These are phyloP conservation scores for Clarias macrocephalus DNA, from an alignment of 2,113 vertebrate genomes.

Conservation along the genomic window DNA sequence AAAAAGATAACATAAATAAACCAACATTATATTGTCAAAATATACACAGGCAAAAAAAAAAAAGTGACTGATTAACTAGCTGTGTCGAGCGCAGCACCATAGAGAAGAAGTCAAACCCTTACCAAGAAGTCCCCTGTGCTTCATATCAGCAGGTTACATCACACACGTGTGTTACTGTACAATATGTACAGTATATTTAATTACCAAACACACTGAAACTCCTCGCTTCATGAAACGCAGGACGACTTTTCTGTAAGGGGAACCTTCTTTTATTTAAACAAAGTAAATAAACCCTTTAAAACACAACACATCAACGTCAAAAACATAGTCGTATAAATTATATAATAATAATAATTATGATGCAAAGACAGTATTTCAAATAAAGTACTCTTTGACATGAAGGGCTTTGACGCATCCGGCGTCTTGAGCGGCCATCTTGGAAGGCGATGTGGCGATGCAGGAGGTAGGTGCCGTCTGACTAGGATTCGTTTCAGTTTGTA, in stretches of 20 bases:
- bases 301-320: slow-evolving; percentile 69
- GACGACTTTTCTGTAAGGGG: not conserved
- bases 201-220: not conserved
- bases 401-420: slow-evolving; percentile 90
- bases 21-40: slow-evolving; percentile 79
- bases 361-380: slow-evolving; percentile 78
- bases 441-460: slow-evolving; percentile 72
- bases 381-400: slow-evolving; percentile 71
- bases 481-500: slow-evolving; percentile 72
- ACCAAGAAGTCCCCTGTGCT: slow-evolving; percentile 48
- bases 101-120: slow-evolving; percentile 66
- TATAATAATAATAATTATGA: slow-evolving; percentile 57
- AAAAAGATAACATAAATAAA: slow-evolving; percentile 76
- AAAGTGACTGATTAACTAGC: slow-evolving; percentile 63
- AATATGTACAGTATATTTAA: not conserved
- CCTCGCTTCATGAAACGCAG: slow-evolving; percentile 15
- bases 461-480: slow-evolving; percentile 91
- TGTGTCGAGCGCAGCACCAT: slow-evolving; percentile 73
- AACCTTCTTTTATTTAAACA: slow-evolving; percentile 60
- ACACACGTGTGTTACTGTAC: not conserved
- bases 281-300: slow-evolving; percentile 67
- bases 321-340: slow-evolving; percentile 93
- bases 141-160: not conserved
- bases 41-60: slow-evolving; percentile 83
- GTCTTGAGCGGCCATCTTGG: slow-evolving; percentile 71